phyloP scores from a whole-genome alignment of 2,797 vertebrate genomes.

The Phrynocephalus forsythii region DNA sequence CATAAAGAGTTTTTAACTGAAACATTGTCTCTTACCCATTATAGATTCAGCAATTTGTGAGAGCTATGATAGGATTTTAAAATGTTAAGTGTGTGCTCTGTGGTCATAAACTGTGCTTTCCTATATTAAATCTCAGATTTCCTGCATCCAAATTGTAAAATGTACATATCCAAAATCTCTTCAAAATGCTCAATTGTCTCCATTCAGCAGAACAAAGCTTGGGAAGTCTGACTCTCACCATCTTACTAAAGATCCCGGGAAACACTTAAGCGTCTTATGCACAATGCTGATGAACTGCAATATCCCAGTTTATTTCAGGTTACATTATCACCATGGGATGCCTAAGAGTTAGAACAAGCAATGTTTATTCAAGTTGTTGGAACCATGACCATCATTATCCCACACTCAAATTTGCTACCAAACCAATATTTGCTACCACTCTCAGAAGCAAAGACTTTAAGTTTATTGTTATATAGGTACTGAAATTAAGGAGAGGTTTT shows the following conservation, averaged over 20 bases:
- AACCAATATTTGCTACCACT: slow-evolving; percentile 11
- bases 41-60: slow-evolving; percentile 37
- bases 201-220: slow-evolving; percentile 52
- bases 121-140: background rate
- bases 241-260: slow-evolving; percentile 57
- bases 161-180: slow-evolving; percentile 43
- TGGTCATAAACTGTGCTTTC: background rate
- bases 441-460: background rate
- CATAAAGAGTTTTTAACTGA: background rate
- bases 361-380: slow-evolving; percentile 43
- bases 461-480: background rate
- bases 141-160: slow-evolving; percentile 45
- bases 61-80: slow-evolving; percentile 37
- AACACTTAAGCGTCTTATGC: slow-evolving; percentile 52
- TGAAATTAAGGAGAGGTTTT: background rate
- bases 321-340: slow-evolving; percentile 58
- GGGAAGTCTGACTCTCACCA: slow-evolving; percentile 60
- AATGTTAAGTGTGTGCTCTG: slow-evolving; percentile 6
- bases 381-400: background rate
- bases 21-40: slow-evolving; percentile 19
- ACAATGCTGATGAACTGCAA: slow-evolving; percentile 56
- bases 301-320: slow-evolving; percentile 61
- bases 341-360: slow-evolving; percentile 61
- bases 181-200: slow-evolving; percentile 17
- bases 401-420: background rate